Base-by-base conservation (phyloP, 2,888 invertebrate species). In the Tinea trinotella region DNA sequence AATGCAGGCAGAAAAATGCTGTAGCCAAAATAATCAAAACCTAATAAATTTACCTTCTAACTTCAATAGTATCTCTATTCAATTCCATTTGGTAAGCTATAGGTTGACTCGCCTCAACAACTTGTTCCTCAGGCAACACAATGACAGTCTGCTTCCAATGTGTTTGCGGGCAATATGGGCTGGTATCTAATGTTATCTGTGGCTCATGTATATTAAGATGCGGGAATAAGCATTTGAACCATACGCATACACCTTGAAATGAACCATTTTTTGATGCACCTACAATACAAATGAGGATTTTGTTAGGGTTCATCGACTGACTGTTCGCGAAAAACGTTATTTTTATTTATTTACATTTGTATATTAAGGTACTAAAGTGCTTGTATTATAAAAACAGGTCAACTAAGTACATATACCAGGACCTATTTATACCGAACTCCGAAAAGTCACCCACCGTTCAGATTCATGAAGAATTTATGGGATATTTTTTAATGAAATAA, bases 61-160 rank as follows among this genome's bases (percentile, higher is more conserved):
- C 64, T 64, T 87, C 81, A 9, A 67, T 67, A 7, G 60, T 61
- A 48, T 87, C 84, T 65, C 88, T 87, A 17, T 71, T 88, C 70
- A 95, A 85, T 24, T 81, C 72, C 48, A 95, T 73, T 65, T 90
- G 87, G 72, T 91, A 93, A 13, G 91, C 91, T 44, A 94, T 83
- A 0, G 93, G 92, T 59, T 91, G 89, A 0, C 87, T 87, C 54
- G 68, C 61, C 9, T 82, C 91, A 52, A 90, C 88, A 56, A 79
- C 70, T 17, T 88, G 78, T 55, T 88, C 85, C 15, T 89, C 72
- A 0, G 96, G 95, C 46, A 97, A 74, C 1, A 95, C 88, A 59
- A 97, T 90, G 0, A 96, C 88, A 0, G 96, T 96, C 75, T 98
- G 97, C 67, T 97, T 95, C 98, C 98, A 98, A 79, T 98, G 98